Base-by-base conservation (phyloP, 2,113 vertebrate genomes). In the Xiphophorus couchianus region DNA sequence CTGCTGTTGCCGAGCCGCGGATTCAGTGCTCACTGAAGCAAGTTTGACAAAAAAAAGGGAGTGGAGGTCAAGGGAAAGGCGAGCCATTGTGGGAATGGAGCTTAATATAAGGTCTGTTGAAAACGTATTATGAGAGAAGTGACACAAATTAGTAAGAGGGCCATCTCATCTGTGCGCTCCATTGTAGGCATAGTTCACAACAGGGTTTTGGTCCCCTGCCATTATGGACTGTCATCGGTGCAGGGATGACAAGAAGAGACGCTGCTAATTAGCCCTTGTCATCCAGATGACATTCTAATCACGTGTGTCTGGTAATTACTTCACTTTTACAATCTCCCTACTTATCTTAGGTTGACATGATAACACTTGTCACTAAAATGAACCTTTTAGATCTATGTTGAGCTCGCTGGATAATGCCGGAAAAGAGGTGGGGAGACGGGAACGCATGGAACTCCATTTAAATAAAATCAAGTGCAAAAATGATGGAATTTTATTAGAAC, bases 271-370 rank as follows among this genome's bases (percentile, higher is more conserved):
- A 94, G 91, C 86, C 89, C 90, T 62, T 89, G 93, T 93, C 93
- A 92, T 85, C 75, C 77, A 81, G 84, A 91, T 93, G 92, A 94
- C 92, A 94, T 93, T 89, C 87, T 93, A 93, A 94, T 94, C 93
- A 93, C 87, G 89, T 91, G 88, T 84, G 91, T 88, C 78, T 84
- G 90, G 91, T 94, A 94, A 94, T 94, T 93, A 94, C 91, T 89
- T 90, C 78, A 84, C 87, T 91, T 92, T 91, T 78, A 92, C 74
- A 76, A 90, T 92, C 85, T 82, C 74, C 67, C 69, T 7, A 31
- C 80, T 84, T 78, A 69, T 86, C 85, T 90, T 85, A 80, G 86
- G 39, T 66, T 87, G 91, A 91, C 89, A 83, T 29, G 78, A 90
- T 66, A 69, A 80, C 82, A 61, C 86, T 79, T 66, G 83, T 87